A percentile compares a stretch with the other conserved stretches of the same genome.
phyloP scores from a whole-genome alignment of 2,113 vertebrate genomes.

The Poeciliopsis turrubarensis region DNA sequence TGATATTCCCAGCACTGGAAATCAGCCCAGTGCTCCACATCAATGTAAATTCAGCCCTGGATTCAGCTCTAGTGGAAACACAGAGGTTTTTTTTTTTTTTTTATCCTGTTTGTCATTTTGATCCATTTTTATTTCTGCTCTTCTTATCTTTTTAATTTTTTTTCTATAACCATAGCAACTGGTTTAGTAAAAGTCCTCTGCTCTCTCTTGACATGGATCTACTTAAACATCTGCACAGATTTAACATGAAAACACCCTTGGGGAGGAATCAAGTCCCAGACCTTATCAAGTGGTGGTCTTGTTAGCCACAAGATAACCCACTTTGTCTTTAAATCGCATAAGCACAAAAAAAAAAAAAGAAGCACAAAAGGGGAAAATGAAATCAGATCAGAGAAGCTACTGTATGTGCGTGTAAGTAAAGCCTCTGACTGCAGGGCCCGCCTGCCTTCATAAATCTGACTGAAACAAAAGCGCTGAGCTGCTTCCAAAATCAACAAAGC shows the following conservation, averaged over 20 bases:
- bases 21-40: too few species aligned
- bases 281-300: conserved; percentile 24
- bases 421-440: conserved; percentile 6
- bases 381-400: not conserved
- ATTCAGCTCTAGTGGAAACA: not conserved
- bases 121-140: not conserved
- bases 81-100: not conserved
- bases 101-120: not conserved
- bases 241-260: conserved; percentile 23
- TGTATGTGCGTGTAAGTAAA: conserved; percentile 5
- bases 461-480: conserved; percentile 21
- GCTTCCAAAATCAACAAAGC: conserved; percentile 37
- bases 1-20: too few species aligned
- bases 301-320: conserved; percentile 27
- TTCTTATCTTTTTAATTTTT: not conserved
- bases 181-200: not conserved
- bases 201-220: not conserved
- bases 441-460: conserved; percentile 28
- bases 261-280: conserved; percentile 52
- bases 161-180: conserved; percentile 11
- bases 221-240: conserved; percentile 16
- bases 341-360: conserved; percentile 10
- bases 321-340: conserved; percentile 21
- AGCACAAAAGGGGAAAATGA: not conserved
- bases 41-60: too few species aligned